Percentiles rank a stretch among this genome's conserved stretches.
Evolutionary conservation across 1,140 invertebrate genomes (phyloP).

Genomic region (Helicoverpa armigera): DNA sequence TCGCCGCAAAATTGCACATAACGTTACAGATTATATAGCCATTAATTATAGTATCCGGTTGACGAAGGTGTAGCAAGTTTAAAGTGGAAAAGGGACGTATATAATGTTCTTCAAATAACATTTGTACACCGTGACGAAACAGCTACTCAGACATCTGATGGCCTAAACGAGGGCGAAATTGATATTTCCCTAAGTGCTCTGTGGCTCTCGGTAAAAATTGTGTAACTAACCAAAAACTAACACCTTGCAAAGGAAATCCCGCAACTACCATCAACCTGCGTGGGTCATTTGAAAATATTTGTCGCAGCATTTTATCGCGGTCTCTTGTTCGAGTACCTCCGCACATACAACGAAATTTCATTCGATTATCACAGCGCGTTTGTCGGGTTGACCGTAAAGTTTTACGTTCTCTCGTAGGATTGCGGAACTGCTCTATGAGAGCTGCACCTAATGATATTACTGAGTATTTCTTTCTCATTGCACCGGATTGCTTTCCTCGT

Average conservation of each 20-base stretch:
- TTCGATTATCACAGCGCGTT: conserved; percentile 58
- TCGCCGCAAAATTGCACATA: conserved; percentile 21
- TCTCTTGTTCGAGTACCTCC: conserved; percentile 11
- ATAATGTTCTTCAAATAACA: no score
- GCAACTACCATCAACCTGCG: conserved; percentile 27
- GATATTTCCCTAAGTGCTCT: no score
- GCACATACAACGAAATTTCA: conserved; percentile 50
- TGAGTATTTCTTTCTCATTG: conserved; percentile 51
- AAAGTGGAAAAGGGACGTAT: no score
- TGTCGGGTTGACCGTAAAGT: conserved; percentile 58
- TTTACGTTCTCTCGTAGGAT: conserved; percentile 58
- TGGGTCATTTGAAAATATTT: conserved; percentile 36
- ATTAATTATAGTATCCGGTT: conserved; percentile 39
- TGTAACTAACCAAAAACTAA: neutral
- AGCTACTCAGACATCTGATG: neutral
- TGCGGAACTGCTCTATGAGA: conserved; percentile 52
- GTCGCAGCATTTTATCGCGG: conserved; percentile 24
- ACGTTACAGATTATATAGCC: conserved; percentile 32
- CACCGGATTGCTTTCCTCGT: conserved; percentile 46
- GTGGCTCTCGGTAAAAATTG: no score
- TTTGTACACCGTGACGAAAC: no score
- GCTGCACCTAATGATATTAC: conserved; percentile 58
- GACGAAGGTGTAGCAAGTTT: neutral
- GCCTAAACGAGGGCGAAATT: no score
- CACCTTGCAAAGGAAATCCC: conserved; percentile 17